Evolutionary conservation across 2,888 invertebrate species (phyloP), one percentile per base, ranked within the genome.

Genomic region (Lypha dubia): DNA sequence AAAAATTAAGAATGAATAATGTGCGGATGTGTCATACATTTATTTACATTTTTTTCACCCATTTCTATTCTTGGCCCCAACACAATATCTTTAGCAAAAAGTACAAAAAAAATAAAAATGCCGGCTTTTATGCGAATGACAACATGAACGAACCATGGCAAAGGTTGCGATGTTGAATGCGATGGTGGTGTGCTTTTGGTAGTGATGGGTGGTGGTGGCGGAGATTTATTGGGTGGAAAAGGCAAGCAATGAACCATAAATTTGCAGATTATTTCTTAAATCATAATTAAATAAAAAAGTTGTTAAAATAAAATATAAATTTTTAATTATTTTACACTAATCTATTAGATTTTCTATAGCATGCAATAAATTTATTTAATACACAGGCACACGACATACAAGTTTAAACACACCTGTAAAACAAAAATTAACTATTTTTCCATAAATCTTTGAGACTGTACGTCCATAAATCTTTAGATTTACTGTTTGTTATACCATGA

Each of bases 1-100:
- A 5, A 53, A 60, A 46, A 63, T n/a, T 58, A n/a, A n/a, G n/a
- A n/a, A n/a, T 35, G 24, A 60, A 63, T 15, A 71, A 60, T 38
- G 65, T 17, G 46, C 49, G 65, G 41, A 83, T 83, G 67, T 77
- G 60, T 73, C 70, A 63, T 65, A 35, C 28, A 70, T 63, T n/a
- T 24, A 13, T 53, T 22, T 63, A n/a, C n/a, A 17, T 62, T 68
- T 28, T 56, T 32, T 46, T 22, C 0, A 17, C 46, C 32, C 9
- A 17, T 46, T 35, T 49, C 28, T 73, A 32, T 32, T 22, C 49
- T 13, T 13, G 35, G 20, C 41, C 28, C 32, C 32, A 56, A 44
- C 44, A 41, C 28, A 65, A 46, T 38, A 22, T 35, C 7, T 35
- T 1, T n/a, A n/a, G n/a, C n/a, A n/a, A n/a, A n/a, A n/a, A n/a